Conservation (phyloP, 2,888 invertebrate species). For the Acronicta psi region DNA sequence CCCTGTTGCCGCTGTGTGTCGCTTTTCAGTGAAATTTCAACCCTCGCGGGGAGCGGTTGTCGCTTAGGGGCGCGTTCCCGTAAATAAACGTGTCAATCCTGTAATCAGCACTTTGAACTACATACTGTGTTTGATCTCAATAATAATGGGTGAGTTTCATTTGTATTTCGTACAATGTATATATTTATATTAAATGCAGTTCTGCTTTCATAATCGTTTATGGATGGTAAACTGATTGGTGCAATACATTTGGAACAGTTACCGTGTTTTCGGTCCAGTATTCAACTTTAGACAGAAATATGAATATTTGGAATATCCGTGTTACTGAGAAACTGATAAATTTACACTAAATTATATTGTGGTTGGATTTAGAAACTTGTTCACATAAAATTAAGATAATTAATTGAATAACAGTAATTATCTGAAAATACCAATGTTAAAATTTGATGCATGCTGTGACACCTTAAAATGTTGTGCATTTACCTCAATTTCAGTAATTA, state of each 20-base stretch:
- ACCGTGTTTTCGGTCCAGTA: not conserved
- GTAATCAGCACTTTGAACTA: not conserved
- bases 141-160: constrained; percentile 32
- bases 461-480: too few relatives aligned
- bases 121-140: not conserved
- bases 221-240: constrained; percentile 12
- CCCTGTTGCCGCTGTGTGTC: not conserved
- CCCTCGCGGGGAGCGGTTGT: constrained; percentile 56
- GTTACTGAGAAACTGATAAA: too few relatives aligned
- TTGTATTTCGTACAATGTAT: too few relatives aligned
- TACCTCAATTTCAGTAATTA: too few relatives aligned
- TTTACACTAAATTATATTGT: too few relatives aligned
- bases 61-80: constrained; percentile 6
- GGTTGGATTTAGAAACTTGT: not conserved
- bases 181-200: too few relatives aligned
- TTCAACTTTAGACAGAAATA: not conserved
- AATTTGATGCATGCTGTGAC: too few relatives aligned
- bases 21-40: constrained; percentile 53
- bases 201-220: not conserved
- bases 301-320: too few relatives aligned
- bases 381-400: not conserved
- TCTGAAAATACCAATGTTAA: too few relatives aligned
- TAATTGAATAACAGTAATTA: not conserved
- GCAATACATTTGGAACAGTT: constrained; percentile 4
- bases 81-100: constrained; percentile 18